phyloP scores from a whole-genome alignment of 2,797 vertebrate species.

The Enteromius thamalakanensis region DNA sequence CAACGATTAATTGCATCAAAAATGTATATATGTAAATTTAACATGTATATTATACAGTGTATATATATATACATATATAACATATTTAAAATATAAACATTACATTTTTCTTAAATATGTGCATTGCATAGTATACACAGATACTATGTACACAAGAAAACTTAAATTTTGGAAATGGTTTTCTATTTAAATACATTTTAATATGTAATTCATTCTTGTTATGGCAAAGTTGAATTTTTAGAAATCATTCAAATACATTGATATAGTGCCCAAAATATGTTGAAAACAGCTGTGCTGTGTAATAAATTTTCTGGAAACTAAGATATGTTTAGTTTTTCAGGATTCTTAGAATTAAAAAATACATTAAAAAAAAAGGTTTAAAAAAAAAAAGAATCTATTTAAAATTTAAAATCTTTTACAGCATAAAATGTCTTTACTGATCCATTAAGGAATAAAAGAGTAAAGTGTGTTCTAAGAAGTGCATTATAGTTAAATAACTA shows the following conservation, averaged over 20 bases:
- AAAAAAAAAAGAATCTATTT: neutral
- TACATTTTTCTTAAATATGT: neutral
- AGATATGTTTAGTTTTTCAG: neutral
- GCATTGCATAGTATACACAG: neutral
- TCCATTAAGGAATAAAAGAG: neutral
- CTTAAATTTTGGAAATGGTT: neutral
- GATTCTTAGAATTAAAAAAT: neutral
- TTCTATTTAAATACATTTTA: neutral
- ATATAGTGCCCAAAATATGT: neutral
- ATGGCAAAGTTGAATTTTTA: neutral
- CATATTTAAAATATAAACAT: neutral
- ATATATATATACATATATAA: too few relatives aligned
- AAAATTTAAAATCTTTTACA: neutral
- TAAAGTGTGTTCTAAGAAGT: neutral
- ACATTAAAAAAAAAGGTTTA: too few relatives aligned
- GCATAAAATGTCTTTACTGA: too few relatives aligned
- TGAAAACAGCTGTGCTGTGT: neutral
- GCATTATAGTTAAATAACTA: neutral
- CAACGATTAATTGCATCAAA: neutral
- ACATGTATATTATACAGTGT: too few relatives aligned
- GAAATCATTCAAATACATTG: neutral
- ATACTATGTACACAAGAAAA: neutral
- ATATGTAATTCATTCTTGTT: neutral
- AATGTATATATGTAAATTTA: too few relatives aligned
- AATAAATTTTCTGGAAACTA: neutral